These are phyloP conservation scores for Psilopsiagon aymara DNA, from an alignment of 2,113 vertebrate species.

Conservation along the genomic window DNA sequence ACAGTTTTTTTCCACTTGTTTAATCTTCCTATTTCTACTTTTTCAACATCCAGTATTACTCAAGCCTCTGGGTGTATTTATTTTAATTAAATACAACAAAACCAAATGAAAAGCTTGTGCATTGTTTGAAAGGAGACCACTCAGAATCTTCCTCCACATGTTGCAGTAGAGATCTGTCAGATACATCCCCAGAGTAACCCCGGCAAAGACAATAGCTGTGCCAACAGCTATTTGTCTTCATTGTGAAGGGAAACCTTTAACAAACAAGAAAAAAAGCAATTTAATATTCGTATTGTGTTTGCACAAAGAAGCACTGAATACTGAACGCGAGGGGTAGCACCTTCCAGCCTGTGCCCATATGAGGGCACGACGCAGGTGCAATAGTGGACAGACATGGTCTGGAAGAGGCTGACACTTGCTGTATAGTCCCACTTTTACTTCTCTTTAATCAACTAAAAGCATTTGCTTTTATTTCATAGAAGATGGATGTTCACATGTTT, in stretches of 20 bases:
- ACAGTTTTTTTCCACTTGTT: slow-evolving; percentile 19
- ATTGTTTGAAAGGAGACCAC: slow-evolving; percentile 44
- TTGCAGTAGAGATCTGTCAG: neutral
- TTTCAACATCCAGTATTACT: slow-evolving; percentile 39
- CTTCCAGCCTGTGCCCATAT: fast-evolving
- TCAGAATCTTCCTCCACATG: neutral
- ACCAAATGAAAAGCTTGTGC: slow-evolving; percentile 32
- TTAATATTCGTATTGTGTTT: slow-evolving; percentile 36
- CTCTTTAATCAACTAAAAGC: neutral
- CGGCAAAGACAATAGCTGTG: slow-evolving; percentile 20
- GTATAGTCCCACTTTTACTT: neutral
- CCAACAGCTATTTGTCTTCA: slow-evolving; percentile 44
- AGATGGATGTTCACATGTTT: neutral
- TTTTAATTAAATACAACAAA: slow-evolving; percentile 62
- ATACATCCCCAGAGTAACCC: slow-evolving; percentile 35
- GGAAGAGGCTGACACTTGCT: neutral
- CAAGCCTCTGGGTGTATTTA: slow-evolving; percentile 55
- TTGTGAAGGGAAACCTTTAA: slow-evolving; percentile 22
- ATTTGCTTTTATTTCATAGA: neutral
- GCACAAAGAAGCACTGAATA: neutral
- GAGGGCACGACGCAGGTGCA: neutral
- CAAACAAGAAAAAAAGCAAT: neutral
- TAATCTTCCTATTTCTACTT: slow-evolving; percentile 42
- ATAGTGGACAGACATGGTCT: fast-evolving
- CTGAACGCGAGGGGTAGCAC: fast-evolving